Percentiles rank a stretch among this genome's conserved stretches.
Conservation (phyloP, 2,797 vertebrate genomes). For the Myiotriccus ornatus region DNA sequence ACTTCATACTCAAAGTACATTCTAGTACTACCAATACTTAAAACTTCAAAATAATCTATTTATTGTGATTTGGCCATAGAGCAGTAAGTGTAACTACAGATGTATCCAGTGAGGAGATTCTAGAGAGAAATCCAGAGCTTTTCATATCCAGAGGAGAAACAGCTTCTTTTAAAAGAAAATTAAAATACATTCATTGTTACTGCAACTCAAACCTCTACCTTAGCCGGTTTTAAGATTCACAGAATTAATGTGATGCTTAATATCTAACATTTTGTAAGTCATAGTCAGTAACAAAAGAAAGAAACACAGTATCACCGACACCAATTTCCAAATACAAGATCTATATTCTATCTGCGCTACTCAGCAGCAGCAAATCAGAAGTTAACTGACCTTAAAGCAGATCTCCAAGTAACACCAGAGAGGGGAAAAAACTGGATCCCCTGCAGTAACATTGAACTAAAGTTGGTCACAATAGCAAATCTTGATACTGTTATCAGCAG, state of each 20-base stretch:
- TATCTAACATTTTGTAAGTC: neutral
- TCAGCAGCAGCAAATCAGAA: neutral
- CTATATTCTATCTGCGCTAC: neutral
- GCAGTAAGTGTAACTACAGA: neutral
- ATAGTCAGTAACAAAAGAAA: neutral
- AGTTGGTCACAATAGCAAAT: neutral
- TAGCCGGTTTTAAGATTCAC: neutral
- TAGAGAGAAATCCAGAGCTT: neutral
- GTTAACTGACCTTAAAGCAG: neutral
- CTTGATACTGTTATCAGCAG: neutral
- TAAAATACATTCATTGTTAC: neutral
- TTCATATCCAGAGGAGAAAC: neutral
- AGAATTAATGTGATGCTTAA: neutral
- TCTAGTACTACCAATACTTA: neutral
- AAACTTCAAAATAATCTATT: neutral
- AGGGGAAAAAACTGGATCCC: rapidly evolving
- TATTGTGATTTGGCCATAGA: neutral
- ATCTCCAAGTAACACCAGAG: neutral
- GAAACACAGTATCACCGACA: neutral
- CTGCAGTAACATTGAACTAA: neutral
- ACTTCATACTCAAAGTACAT: neutral
- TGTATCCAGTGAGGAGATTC: neutral
- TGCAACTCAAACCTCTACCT: neutral
- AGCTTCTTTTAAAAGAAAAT: neutral
- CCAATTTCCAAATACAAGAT: rapidly evolving